Evolutionary conservation across 2,888 invertebrate genomes (phyloP).

Genomic region (Luffia ferchaultella): DNA sequence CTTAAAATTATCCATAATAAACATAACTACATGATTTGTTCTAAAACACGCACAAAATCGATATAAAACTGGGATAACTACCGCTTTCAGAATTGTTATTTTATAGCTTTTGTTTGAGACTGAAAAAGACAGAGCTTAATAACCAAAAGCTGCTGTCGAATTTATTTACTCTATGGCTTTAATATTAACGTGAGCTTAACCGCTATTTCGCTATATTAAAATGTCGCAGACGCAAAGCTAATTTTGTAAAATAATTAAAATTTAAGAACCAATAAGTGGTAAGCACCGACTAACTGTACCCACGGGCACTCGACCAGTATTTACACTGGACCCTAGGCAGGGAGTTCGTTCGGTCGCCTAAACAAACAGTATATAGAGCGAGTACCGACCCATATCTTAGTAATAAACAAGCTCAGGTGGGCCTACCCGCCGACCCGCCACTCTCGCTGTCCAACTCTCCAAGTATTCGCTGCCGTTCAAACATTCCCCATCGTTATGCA

Average conservation of each 20-base stretch:
- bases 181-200: too few species aligned
- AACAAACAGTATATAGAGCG: slow-evolving; percentile 37
- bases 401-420: slow-evolving; percentile 53
- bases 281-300: not conserved
- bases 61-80: too few species aligned
- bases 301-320: not conserved
- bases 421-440: slow-evolving; percentile 27
- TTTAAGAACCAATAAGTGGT: not conserved
- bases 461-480: slow-evolving; percentile 60
- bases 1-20: too few species aligned
- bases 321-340: not conserved
- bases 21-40: too few species aligned
- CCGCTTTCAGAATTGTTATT: too few species aligned
- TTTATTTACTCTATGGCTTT: too few species aligned
- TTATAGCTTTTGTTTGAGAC: too few species aligned
- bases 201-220: too few species aligned
- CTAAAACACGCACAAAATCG: too few species aligned
- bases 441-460: slow-evolving; percentile 35
- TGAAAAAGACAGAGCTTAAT: too few species aligned
- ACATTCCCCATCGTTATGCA: slow-evolving; percentile 58
- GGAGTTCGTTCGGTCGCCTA: slow-evolving; percentile 24
- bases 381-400: slow-evolving; percentile 27
- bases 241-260: not conserved
- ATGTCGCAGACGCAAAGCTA: not conserved
- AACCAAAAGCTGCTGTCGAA: too few species aligned